A percentile compares a stretch with the other conserved stretches of the same genome.
Conservation (phyloP, 2,797 vertebrate genomes). For the Characodon lateralis region DNA sequence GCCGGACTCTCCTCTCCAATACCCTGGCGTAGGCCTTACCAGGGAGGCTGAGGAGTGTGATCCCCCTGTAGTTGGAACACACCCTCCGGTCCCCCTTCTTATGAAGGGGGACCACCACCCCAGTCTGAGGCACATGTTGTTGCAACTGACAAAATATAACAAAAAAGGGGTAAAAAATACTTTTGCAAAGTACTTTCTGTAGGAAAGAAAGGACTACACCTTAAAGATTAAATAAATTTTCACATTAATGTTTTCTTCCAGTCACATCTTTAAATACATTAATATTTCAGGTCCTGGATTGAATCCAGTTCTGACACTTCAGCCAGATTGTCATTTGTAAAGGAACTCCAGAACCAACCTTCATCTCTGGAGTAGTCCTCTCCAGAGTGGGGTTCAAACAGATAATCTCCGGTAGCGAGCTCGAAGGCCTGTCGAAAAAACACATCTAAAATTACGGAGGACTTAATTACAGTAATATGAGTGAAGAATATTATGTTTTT, state of each 20-base stretch:
- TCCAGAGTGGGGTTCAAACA: conserved; percentile 97
- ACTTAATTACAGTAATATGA: neutral
- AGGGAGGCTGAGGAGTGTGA: no score
- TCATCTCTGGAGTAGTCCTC: conserved; percentile 98
- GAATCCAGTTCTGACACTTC: neutral
- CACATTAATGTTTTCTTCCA: neutral
- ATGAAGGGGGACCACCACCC: no score
- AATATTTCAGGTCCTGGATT: neutral
- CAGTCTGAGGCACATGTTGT: no score
- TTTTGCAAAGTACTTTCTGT: neutral
- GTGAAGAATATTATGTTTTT: neutral
- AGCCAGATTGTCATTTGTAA: neutral
- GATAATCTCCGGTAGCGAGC: conserved; percentile 95
- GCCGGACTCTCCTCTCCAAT: no score
- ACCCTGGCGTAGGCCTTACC: no score
- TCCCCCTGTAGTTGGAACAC: no score
- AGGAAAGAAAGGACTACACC: neutral
- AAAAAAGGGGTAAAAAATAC: neutral
- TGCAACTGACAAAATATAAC: neutral
- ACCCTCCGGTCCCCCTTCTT: no score
- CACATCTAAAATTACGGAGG: neutral
- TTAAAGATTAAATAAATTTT: neutral
- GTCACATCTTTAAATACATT: neutral
- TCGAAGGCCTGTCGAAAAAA: conserved; percentile 88
- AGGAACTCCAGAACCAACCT: conserved; percentile 72